These are phyloP conservation scores for Sapayoa aenigma DNA, from an alignment of 2,113 vertebrate species.

Conservation along the genomic window DNA sequence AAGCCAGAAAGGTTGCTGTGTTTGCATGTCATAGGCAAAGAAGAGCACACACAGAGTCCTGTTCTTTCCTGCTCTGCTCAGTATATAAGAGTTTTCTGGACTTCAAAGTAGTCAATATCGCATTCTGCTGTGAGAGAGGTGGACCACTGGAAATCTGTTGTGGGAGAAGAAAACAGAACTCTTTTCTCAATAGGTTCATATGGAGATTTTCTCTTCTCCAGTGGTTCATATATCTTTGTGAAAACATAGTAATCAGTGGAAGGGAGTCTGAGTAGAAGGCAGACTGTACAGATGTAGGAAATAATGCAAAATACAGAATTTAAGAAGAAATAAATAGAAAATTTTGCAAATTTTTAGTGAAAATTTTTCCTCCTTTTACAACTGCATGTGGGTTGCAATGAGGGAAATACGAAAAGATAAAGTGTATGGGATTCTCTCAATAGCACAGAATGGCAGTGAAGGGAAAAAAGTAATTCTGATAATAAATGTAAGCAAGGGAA, in stretches of 20 bases:
- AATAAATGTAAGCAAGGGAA: background rate
- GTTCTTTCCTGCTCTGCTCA: background rate
- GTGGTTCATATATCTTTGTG: background rate
- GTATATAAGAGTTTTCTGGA: background rate
- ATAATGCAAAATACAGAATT: background rate
- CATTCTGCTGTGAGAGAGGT: background rate
- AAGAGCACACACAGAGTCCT: background rate
- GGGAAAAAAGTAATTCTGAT: slow-evolving; percentile 10
- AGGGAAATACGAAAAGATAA: background rate
- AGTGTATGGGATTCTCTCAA: background rate
- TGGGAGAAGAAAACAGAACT: background rate
- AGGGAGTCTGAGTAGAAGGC: background rate
- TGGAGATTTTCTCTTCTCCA: background rate
- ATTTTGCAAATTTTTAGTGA: background rate
- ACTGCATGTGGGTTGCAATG: background rate
- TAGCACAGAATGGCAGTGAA: background rate
- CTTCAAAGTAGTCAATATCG: background rate
- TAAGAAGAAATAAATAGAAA: background rate
- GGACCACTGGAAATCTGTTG: background rate
- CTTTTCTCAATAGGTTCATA: background rate
- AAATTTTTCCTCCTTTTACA: background rate
- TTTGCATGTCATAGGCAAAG: background rate
- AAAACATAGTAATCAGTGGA: background rate
- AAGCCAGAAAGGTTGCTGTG: background rate
- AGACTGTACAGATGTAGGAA: background rate